phyloP scores from a whole-genome alignment of 35 echinoderm and acorn worm genomes.

The Diadema setosum region DNA sequence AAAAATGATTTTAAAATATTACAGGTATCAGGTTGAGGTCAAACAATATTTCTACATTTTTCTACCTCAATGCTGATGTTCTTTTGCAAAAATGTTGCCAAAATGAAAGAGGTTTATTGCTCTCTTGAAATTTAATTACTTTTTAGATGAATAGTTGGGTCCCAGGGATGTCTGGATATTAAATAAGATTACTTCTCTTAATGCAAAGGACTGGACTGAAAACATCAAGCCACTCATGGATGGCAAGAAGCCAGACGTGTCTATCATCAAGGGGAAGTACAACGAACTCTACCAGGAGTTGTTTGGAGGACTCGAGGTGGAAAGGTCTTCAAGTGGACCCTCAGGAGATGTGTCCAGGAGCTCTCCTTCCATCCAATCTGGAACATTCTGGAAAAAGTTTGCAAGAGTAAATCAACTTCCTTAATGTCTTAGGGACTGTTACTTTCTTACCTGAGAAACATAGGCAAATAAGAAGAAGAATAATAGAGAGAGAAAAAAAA shows the following conservation, averaged over 20 bases:
- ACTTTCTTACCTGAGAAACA: background rate
- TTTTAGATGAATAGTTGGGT: no score
- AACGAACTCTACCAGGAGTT: constrained; percentile 48
- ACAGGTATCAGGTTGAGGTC: no score
- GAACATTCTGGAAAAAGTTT: constrained; percentile 14
- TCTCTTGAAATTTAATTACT: no score
- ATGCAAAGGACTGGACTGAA: constrained; percentile 86
- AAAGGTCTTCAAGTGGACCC: background rate
- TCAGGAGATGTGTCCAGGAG: background rate
- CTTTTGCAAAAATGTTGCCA: no score
- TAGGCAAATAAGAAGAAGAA: background rate
- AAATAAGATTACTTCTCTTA: no score
- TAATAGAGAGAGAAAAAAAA: background rate
- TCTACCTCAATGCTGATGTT: no score
- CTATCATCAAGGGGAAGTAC: constrained; percentile 30
- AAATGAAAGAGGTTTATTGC: no score
- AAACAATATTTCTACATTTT: no score
- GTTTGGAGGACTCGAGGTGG: no score
- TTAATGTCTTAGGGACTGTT: background rate
- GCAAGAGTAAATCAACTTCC: constrained; percentile 62
- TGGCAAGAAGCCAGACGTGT: background rate
- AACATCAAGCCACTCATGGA: constrained; percentile 52
- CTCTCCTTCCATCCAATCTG: background rate
- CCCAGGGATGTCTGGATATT: no score
- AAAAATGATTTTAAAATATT: no score